Base-by-base conservation (phyloP, 2,797 vertebrate species). In the Hafferia zeledoni region DNA sequence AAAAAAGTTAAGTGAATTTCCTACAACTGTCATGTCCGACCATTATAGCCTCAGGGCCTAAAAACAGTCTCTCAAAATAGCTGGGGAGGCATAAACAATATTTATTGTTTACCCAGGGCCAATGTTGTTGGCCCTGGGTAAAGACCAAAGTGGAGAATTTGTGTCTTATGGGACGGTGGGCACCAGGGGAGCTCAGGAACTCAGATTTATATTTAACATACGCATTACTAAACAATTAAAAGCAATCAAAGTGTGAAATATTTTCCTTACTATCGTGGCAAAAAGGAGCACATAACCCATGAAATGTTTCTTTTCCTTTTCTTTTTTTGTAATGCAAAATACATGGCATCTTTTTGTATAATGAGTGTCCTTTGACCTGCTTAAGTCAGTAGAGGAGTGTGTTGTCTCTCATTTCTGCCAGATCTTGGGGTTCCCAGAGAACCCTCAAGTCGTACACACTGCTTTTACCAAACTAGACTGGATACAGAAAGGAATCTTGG, bases 1-100 rank as follows among this genome's bases (percentile, higher is more conserved):
- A 96, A 96, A 96, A 93, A 95, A 96, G 76, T 90, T 94, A 90
- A 92, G 59, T 69, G 80, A 92, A 96, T 97, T 89, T 88, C 95
- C 81, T 87, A 43, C 44, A 91, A 78, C 3, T 33, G 43, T 44
- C 11, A 13, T 91, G 76, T 76, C 55, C 50, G 52, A n/a, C 1
- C 1, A 18, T 19, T 53, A 25, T 20, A 64, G 33, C 43, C 17
- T 68, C 53, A 43, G 22, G 46, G 43, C 70, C 25, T 82, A 44
- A 83, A 83, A 83, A 70, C 4, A 67, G 14, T 68, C 46, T 76
- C 43, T 67, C 23, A 28, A 35, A 83, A 85, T 41, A 83, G 4
- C 3, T 28, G 35, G 24, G 50, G 35, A 76, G 8, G 33, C 1
- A 31, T 11, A 37, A 49, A 5, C 11, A 56, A 20, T 56, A 81